Percentiles rank a stretch among this genome's conserved stretches.
These are phyloP conservation scores for Cyanoliseus patagonus DNA, from an alignment of 2,113 vertebrate species.

Conservation along the genomic window DNA sequence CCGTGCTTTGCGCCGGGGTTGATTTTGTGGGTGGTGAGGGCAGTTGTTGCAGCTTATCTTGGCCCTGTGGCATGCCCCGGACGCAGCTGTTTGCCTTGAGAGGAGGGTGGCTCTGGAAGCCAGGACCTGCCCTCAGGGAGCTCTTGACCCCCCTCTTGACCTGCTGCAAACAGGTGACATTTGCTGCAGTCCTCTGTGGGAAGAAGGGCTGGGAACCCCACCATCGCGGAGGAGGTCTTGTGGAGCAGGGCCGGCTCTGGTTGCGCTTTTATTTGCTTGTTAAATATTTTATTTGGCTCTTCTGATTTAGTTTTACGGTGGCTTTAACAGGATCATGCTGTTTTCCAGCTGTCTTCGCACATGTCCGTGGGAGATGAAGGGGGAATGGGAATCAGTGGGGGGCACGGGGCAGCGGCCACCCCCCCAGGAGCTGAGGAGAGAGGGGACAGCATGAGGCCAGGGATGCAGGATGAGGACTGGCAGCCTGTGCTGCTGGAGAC, in stretches of 20 bases:
- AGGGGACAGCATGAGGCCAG: accelerated
- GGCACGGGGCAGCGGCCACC: accelerated
- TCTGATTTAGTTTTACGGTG: slow-evolving; percentile 29
- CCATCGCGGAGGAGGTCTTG: accelerated
- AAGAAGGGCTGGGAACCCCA: neutral
- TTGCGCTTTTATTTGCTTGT: slow-evolving; percentile 29
- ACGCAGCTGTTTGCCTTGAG: slow-evolving; percentile 13
- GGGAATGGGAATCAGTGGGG: accelerated
- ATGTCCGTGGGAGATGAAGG: neutral
- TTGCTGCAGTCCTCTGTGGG: neutral
- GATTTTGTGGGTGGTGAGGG: neutral
- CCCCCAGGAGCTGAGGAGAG: neutral
- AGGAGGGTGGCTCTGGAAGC: neutral
- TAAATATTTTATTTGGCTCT: slow-evolving; percentile 62
- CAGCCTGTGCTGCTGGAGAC: neutral
- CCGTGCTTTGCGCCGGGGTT: neutral
- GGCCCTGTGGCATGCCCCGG: neutral
- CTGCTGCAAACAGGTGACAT: neutral
- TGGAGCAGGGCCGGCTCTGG: neutral
- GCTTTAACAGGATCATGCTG: neutral
- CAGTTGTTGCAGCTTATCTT: neutral
- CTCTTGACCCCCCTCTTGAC: neutral
- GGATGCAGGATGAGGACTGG: neutral
- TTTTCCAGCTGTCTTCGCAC: slow-evolving; percentile 10
- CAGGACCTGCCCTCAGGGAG: neutral